Evolutionary conservation across 2,888 invertebrate genomes (phyloP), one percentile per base, ranked within the genome.

Genomic region (Dolichopus griseipennis): DNA sequence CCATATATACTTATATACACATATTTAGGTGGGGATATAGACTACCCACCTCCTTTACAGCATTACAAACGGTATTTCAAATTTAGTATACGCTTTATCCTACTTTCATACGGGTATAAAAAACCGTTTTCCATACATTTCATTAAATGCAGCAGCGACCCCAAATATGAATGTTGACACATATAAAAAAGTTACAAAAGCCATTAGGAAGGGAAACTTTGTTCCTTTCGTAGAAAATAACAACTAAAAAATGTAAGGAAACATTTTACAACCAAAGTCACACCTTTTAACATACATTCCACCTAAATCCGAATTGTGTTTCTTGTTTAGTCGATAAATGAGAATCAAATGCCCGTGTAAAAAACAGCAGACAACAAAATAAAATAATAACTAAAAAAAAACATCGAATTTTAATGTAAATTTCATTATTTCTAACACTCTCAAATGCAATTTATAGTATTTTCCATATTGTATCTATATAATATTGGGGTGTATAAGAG

Each of bases 341-440:
- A n/a, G 15, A 52, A 52, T 52, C 52, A 52, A 52, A 52, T 52
- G 52, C 52, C 52, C 52, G 52, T n/a, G 52, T 52, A 52, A 41
- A 12, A 41, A 15, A 12, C 15, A 41, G 15, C 15, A 41, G 15
- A 41, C 9, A 41, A 41, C 3, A 41, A 7, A 41, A n/a, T 2
- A 41, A 41, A 41, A 52, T 6, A 18, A 52, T 18, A 52, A 18
- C 9, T 15, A 52, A 52, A 52, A 52, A n/a, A 12, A 52, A 52
- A 18, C 2, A 6, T 37, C 9, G 18, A 52, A 12, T 52, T 52
- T 27, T 5, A 27, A 27, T 27, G 27, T 27, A 27, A 27, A 27
- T 27, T 27, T 27, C 27, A 27, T 27, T 27, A 27, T 52, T 52
- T 52, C 15, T 52, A n/a, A 52, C 52, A 18, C 18, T 52, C 52